Percentiles rank a stretch among this genome's conserved stretches.
Evolutionary conservation across 1,140 invertebrate genomes (phyloP).

Genomic region (Ostrea edulis): DNA sequence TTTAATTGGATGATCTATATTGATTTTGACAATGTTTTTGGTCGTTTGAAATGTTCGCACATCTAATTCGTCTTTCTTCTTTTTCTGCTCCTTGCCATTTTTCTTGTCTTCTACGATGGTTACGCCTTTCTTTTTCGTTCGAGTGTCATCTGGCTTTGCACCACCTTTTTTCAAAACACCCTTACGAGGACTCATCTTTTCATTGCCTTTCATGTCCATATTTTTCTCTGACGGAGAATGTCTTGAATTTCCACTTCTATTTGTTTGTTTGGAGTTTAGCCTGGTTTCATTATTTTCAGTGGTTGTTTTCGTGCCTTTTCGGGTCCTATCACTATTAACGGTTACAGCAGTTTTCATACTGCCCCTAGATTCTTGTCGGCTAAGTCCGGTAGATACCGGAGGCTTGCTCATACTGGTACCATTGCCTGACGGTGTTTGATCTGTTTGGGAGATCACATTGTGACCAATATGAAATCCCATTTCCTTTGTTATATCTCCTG

Average conservation of each 20-base stretch:
- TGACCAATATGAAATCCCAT: neutral
- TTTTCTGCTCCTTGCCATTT: neutral
- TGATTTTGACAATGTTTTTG: constrained; percentile 37
- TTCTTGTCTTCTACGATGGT: constrained; percentile 6
- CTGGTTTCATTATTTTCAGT: neutral
- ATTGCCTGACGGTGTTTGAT: neutral
- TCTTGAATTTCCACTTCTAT: neutral
- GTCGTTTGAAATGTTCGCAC: constrained; percentile 38
- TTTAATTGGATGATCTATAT: constrained; percentile 38
- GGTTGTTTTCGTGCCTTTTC: neutral
- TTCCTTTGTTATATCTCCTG: neutral
- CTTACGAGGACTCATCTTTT: neutral
- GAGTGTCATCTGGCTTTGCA: neutral
- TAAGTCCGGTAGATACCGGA: neutral
- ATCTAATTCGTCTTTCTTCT: constrained; percentile 9
- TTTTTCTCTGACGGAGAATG: neutral
- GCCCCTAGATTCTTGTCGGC: neutral
- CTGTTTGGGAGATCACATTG: neutral
- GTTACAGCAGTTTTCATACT: neutral
- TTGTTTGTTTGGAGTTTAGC: neutral
- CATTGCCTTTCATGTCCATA: neutral
- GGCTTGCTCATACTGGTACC: neutral
- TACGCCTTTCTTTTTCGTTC: neutral
- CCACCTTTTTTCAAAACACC: constrained; percentile 18
- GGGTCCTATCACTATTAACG: neutral